Conservation (phyloP, 2,797 vertebrate genomes). For the Liasis olivaceus region DNA sequence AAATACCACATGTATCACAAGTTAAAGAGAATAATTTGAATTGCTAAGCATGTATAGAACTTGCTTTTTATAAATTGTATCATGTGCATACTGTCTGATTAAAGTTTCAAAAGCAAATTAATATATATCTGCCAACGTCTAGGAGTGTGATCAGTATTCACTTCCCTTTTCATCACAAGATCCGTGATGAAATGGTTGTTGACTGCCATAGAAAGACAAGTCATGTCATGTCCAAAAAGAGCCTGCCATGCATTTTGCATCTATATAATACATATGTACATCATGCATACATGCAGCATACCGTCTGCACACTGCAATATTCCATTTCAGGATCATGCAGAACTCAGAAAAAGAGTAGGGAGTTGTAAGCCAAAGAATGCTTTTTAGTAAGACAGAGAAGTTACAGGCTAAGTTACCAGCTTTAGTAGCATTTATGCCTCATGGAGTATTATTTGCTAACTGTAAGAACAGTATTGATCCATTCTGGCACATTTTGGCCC, state of each 20-base stretch:
- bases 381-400: not conserved
- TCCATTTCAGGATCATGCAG: not conserved
- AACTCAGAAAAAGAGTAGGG: not conserved
- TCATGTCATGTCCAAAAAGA: not conserved
- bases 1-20: not conserved
- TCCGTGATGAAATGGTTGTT: not conserved
- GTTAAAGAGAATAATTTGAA: not conserved
- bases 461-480: not conserved
- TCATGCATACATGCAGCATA: not conserved
- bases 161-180: not conserved
- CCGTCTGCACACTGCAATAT: not conserved
- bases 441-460: not conserved
- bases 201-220: not conserved
- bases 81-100: slow-evolving; percentile 21
- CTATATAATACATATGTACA: not conserved
- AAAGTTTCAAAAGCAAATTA: slow-evolving; percentile 11
- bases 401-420: not conserved
- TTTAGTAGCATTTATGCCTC: not conserved
- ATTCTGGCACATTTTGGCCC: not conserved
- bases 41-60: slow-evolving; percentile 1
- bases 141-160: not conserved
- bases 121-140: not conserved
- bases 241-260: not conserved
- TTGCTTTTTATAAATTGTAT: slow-evolving; percentile 22
- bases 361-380: not conserved